Base-by-base conservation (phyloP, 2,113 vertebrate genomes). In the Microtus richardsoni region DNA sequence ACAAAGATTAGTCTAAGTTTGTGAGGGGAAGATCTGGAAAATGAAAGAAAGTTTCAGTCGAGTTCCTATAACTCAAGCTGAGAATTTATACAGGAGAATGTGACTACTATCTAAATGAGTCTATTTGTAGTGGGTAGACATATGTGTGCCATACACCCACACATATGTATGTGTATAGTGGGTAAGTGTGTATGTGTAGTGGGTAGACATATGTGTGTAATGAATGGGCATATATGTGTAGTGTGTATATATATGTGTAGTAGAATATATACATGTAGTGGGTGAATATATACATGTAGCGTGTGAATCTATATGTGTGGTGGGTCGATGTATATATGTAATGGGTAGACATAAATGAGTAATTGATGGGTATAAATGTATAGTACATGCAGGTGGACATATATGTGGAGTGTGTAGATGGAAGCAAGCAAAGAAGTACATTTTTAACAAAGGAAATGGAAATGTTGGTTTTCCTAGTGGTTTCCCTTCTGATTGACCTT, bases 371-470 rank as follows among this genome's bases (percentile, higher is more conserved):
- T 12, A 7, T 10, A 19, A 30, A 9, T 78, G 28, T 71, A 36
- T 71, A 52, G 44, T 33, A 49, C 16, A 54, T 54, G 39, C 22
- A 41, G 44, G 21, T 77, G 44, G 44, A 47, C 16, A 7, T 14
- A 19, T 33, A 36, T 79, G 33, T 54, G 19, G 0, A 80, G 49
- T 11, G 5, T 52, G 19, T n/a, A 16, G 80, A 9, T 66, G 7
- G 24, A 66, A 80, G 4, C 9, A 17, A 39, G 24, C 41, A 75
- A 84, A 73, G 2, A 79, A 75, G 21, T 33, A 41, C 0, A 30
- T 60, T 68, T 96, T 94, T 39, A 79, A 79, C 13, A 91, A 93
- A 91, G n/a, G 17, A 96, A 94, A 89, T 7, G 4, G 28, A 70
- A 22, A 44, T 54, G 60, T 58, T 62, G 21, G n/a, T 91, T 11